These are phyloP conservation scores for Marmota monax DNA, from an alignment of 2,113 vertebrate species.

Conservation along the genomic window DNA sequence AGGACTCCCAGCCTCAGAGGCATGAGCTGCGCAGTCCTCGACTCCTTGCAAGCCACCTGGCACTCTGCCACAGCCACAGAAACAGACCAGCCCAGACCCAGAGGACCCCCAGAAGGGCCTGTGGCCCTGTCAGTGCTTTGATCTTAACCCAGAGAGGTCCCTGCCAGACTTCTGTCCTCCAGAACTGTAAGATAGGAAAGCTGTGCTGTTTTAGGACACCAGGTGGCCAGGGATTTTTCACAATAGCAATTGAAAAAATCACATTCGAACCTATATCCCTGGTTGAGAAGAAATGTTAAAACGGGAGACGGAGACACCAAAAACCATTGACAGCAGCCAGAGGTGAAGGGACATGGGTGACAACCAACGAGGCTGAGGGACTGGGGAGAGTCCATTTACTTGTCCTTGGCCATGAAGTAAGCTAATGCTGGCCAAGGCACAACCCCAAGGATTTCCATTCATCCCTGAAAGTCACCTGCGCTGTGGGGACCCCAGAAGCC, in stretches of 20 bases:
- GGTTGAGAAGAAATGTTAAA: background rate
- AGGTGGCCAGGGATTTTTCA: background rate
- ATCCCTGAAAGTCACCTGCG: background rate
- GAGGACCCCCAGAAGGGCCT: background rate
- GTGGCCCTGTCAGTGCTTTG: background rate
- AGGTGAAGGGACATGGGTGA: no score
- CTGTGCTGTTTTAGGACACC: background rate
- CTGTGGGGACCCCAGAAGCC: background rate
- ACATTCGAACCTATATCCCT: background rate
- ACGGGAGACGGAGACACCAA: background rate
- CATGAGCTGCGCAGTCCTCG: background rate
- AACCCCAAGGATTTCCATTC: background rate
- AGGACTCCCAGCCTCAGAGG: no score
- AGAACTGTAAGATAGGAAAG: background rate
- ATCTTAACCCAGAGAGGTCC: background rate
- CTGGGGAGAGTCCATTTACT: background rate
- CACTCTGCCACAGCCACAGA: background rate
- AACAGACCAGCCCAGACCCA: background rate
- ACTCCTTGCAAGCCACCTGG: background rate
- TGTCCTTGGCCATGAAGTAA: background rate
- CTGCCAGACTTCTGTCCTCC: background rate
- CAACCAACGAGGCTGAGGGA: background rate
- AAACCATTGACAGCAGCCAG: background rate
- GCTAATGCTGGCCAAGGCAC: background rate
- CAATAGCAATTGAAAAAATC: background rate